Conservation (phyloP, 2,113 vertebrate genomes). For the Etia nguti region DNA sequence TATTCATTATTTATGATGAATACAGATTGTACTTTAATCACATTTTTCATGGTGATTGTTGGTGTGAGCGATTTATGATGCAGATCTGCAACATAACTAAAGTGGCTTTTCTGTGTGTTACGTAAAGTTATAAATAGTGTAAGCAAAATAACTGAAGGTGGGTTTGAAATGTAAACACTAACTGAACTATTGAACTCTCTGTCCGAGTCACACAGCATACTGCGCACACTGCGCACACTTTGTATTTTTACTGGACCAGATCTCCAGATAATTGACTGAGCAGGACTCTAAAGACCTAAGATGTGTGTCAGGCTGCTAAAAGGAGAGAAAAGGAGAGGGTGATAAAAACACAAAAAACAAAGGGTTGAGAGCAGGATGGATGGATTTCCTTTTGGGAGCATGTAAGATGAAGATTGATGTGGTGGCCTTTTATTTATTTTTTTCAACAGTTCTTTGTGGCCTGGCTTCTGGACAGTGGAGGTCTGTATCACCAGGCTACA, state of each 20-base stretch:
- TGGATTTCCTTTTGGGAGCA: not conserved
- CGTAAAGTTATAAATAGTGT: not conserved
- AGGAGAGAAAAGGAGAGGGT: not conserved
- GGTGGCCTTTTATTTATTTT: not conserved
- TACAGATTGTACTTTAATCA: not conserved
- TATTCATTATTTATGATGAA: conserved; percentile 7
- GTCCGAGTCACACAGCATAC: not conserved
- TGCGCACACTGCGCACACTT: not conserved
- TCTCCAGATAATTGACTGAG: not conserved
- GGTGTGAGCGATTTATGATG: not conserved
- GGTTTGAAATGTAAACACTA: not conserved
- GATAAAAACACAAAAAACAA: not conserved
- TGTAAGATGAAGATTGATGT: not conserved
- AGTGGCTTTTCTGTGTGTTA: not conserved
- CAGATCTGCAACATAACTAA: not conserved
- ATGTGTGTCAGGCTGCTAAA: not conserved
- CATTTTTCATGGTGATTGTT: not conserved
- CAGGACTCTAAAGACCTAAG: not conserved
- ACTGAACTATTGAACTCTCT: not conserved
- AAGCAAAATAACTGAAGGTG: not conserved
- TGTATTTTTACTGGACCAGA: not conserved
- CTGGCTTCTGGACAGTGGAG: not conserved
- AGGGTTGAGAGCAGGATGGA: not conserved
- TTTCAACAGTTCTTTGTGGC: not conserved
- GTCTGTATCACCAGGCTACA: not conserved